Base-by-base conservation (phyloP, 2,888 invertebrate species). In the Hirudinaria manillensis region DNA sequence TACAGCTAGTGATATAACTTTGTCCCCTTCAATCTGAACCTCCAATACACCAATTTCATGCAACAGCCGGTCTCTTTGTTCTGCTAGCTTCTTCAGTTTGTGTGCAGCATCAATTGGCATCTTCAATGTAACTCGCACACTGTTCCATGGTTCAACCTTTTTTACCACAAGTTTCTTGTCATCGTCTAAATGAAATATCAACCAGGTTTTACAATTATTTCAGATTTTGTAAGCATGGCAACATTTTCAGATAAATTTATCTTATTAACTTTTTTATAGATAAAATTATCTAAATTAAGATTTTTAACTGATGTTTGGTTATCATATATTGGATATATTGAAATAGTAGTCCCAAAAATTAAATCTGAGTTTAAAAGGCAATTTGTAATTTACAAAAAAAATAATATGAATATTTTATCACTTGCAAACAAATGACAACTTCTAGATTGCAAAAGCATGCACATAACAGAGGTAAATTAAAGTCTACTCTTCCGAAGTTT, bases 91-190 rank as follows among this genome's bases (percentile, higher is more conserved):
- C 82, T 94, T 90, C 83, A 97, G 89, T 81, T 93, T 90, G 83
- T 91, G 89, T 84, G 96, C 96, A 84, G 96, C 96, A 88, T 95
- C 95, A 86, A 92, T 91, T 83, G 96, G 95, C 89, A 97, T 93
- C 85, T 93, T 93, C 89, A 97, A 91, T 88, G 95, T 96, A 86
- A 97, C 94, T 87, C 94, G 91, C 83, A 97, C 96, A 82, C 94
- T 93, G 89, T 95, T 94, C 94, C 94, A 97, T 89, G 96, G 96
- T 90, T 96, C 96, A 88, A 94, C 90, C 86, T 91, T 91, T 84
- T 89, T 88, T 81, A 91, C 88, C 82, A 93, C 89, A 86, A 93
- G 89, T 86, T 89, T 88, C n/a, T 73, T 73, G n/a, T 65, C 65
- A 34, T 73, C 61, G 34, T 73, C 73, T 72, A 34, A 55, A 55